Evolutionary conservation across 2,888 invertebrate genomes (phyloP).

Genomic region (Leptinotarsa haldemani): DNA sequence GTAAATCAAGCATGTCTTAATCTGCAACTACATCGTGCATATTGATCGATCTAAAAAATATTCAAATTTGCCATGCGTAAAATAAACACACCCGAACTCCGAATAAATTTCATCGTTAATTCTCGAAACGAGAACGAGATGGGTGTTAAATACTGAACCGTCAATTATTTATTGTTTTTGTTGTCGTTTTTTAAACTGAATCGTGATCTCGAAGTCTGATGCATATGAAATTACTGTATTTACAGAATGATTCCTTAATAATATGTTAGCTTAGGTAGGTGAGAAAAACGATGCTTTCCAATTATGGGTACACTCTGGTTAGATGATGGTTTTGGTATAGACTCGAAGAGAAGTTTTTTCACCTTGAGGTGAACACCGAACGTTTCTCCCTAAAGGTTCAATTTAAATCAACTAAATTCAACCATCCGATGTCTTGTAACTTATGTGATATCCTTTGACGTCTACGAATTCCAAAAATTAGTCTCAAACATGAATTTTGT

Average conservation of each 20-base stretch:
- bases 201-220: conserved; percentile 41
- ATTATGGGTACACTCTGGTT: conserved; percentile 42
- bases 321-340: conserved; percentile 23
- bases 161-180: conserved; percentile 38
- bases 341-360: neutral
- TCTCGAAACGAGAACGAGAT: conserved; percentile 22
- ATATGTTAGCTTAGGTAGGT: conserved; percentile 53
- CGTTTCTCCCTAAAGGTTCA: no score
- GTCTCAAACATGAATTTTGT: no score
- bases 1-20: conserved; percentile 36
- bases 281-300: conserved; percentile 51
- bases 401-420: no score
- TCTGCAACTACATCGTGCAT: conserved; percentile 32
- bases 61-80: conserved; percentile 31
- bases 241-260: conserved; percentile 55
- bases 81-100: conserved; percentile 35
- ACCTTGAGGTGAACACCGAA: neutral
- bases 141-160: conserved; percentile 42
- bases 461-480: no score
- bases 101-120: conserved; percentile 29
- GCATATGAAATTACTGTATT: conserved; percentile 53
- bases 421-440: no score
- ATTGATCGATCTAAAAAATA: conserved; percentile 33
- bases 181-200: conserved; percentile 22
- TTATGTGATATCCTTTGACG: no score